These are phyloP conservation scores for Idris sp. DNA, from an alignment of 1,140 invertebrate species.

Conservation along the genomic window DNA sequence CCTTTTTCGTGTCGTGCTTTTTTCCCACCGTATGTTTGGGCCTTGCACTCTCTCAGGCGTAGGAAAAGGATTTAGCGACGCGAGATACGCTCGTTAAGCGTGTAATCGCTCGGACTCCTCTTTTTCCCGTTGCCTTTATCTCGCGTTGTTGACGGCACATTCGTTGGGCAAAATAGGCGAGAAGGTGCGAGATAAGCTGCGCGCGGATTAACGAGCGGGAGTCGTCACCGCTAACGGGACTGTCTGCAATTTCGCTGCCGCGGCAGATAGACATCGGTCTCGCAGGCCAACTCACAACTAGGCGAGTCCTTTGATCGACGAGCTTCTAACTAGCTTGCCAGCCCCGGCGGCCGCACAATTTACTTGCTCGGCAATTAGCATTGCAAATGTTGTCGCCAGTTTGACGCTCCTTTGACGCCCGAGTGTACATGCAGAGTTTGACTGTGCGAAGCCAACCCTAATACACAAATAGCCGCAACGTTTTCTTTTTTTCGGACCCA, in stretches of 20 bases:
- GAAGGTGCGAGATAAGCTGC: conserved; percentile 48
- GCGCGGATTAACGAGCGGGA: conserved; percentile 62
- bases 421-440: no score
- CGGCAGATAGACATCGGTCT: conserved; percentile 37
- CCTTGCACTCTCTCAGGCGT: conserved; percentile 31
- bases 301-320: conserved; percentile 56
- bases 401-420: conserved; percentile 41
- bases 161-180: conserved; percentile 53
- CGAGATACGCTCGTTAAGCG: conserved; percentile 53
- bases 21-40: conserved; percentile 35
- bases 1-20: conserved; percentile 31
- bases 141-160: conserved; percentile 28
- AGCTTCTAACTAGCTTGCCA: conserved; percentile 51
- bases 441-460: background rate
- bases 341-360: conserved; percentile 25
- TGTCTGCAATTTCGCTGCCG: conserved; percentile 44
- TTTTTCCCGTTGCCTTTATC: conserved; percentile 31
- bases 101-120: conserved; percentile 43
- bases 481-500: no score
- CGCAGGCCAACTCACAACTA: no score
- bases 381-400: conserved; percentile 34
- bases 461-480: no score
- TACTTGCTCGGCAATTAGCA: conserved; percentile 46
- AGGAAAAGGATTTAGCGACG: conserved; percentile 28
- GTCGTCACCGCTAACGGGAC: conserved; percentile 54